Evolutionary conservation across 2,888 invertebrate species (phyloP).

Genomic region (Cerastis rubricosa): DNA sequence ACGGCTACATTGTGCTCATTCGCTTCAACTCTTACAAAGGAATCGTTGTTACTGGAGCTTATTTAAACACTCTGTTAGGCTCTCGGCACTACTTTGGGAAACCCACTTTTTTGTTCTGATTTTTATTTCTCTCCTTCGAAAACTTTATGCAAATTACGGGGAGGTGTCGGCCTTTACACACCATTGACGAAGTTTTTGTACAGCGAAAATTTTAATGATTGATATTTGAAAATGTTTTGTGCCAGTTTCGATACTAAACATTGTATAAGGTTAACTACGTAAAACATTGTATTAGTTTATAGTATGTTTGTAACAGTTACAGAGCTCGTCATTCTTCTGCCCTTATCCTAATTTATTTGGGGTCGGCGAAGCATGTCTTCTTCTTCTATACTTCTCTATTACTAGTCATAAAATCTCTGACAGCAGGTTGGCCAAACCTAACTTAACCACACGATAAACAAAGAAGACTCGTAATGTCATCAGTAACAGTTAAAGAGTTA

Average conservation of each 20-base stretch:
- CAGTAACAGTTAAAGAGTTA: no score
- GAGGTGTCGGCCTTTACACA: constrained; percentile 31
- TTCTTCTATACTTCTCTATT: no score
- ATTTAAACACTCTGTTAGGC: constrained; percentile 6
- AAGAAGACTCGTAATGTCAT: no score
- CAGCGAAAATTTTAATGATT: constrained; percentile 73
- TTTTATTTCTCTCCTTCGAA: constrained; percentile 12
- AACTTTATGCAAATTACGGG: constrained; percentile 37
- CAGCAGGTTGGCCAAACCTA: no score
- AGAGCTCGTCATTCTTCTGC: no score
- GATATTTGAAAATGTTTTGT: constrained; percentile 61
- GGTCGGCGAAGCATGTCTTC: no score
- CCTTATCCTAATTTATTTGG: no score
- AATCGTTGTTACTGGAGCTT: constrained; percentile 30
- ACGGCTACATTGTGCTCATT: not conserved
- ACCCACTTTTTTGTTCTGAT: not conserved
- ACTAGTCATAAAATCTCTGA: no score
- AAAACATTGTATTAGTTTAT: not conserved
- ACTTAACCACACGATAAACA: no score
- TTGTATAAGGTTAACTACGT: not conserved
- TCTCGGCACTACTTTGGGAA: constrained; percentile 5
- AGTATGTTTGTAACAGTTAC: no score
- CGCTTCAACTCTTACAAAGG: constrained; percentile 19
- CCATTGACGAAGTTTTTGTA: constrained; percentile 60
- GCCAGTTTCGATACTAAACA: constrained; percentile 27